phyloP scores from a whole-genome alignment of 2,797 vertebrate species.

The Nannoperca australis region DNA sequence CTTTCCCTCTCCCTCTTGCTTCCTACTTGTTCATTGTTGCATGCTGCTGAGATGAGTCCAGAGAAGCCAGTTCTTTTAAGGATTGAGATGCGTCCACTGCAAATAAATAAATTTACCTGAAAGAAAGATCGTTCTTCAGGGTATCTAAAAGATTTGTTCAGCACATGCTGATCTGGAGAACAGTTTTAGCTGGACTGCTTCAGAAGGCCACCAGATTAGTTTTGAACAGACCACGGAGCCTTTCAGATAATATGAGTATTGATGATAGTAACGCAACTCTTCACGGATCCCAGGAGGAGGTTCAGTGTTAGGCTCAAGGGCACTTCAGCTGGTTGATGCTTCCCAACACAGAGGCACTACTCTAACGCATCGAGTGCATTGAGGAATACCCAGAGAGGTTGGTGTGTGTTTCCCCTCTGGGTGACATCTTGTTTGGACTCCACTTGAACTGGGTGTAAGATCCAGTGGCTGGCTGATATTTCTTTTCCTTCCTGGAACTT shows the following conservation, averaged over 20 bases:
- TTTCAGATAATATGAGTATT: neutral
- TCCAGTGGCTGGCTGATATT: constrained; percentile 11
- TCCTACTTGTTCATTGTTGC: constrained; percentile 46
- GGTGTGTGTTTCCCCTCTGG: constrained; percentile 17
- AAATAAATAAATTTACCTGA: neutral
- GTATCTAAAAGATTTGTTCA: no score
- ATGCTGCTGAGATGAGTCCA: constrained; percentile 24
- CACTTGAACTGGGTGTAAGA: constrained; percentile 17
- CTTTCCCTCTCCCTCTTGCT: neutral
- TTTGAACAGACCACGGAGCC: constrained; percentile 1
- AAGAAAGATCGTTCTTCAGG: no score
- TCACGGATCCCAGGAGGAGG: neutral
- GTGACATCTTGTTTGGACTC: constrained; percentile 29
- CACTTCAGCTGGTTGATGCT: neutral
- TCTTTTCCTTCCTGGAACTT: neutral
- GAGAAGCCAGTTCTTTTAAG: constrained; percentile 10
- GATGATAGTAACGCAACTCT: neutral
- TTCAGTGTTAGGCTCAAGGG: neutral
- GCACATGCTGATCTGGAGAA: neutral
- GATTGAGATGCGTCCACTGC: neutral
- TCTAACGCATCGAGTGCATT: neutral
- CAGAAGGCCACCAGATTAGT: neutral
- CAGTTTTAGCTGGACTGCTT: neutral
- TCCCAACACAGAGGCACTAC: neutral
- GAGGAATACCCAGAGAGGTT: neutral